These are phyloP conservation scores for Nomada lathburiana DNA, from an alignment of 2,888 invertebrate genomes.

Conservation along the genomic window DNA sequence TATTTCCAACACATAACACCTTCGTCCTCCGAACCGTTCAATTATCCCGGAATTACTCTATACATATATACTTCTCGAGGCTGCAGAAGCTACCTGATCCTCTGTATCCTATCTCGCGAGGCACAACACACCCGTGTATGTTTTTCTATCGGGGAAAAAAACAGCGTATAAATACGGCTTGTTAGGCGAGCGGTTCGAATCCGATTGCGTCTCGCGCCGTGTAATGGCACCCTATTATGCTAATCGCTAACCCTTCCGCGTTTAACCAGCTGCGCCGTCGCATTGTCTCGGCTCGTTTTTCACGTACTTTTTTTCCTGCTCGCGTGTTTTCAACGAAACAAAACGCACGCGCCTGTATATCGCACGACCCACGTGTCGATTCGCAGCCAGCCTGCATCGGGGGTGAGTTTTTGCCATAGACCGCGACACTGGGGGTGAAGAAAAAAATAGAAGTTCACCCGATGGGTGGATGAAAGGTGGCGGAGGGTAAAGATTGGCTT, in stretches of 20 bases:
- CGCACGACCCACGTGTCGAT: slow-evolving; percentile 56
- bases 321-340: slow-evolving; percentile 56
- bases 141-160: slow-evolving; percentile 44
- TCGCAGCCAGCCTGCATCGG: slow-evolving; percentile 16
- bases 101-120: neutral
- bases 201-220: slow-evolving; percentile 71
- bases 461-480: slow-evolving; percentile 14
- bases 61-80: too few species aligned
- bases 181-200: slow-evolving; percentile 43
- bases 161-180: slow-evolving; percentile 58
- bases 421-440: neutral
- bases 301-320: slow-evolving; percentile 55
- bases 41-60: slow-evolving; percentile 18
- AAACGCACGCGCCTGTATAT: slow-evolving; percentile 59
- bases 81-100: slow-evolving; percentile 11
- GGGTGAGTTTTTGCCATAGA: slow-evolving; percentile 52
- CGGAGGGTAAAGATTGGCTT: slow-evolving; percentile 32
- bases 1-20: too few species aligned
- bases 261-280: slow-evolving; percentile 81
- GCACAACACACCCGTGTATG: slow-evolving; percentile 42
- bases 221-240: slow-evolving; percentile 82
- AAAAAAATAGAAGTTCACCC: slow-evolving; percentile 53
- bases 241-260: slow-evolving; percentile 82
- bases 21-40: neutral
- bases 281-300: slow-evolving; percentile 75